Percentiles rank a stretch among this genome's conserved stretches.
Evolutionary conservation across 1,140 invertebrate species (phyloP).

Genomic region (Coenobita brevimanus): DNA sequence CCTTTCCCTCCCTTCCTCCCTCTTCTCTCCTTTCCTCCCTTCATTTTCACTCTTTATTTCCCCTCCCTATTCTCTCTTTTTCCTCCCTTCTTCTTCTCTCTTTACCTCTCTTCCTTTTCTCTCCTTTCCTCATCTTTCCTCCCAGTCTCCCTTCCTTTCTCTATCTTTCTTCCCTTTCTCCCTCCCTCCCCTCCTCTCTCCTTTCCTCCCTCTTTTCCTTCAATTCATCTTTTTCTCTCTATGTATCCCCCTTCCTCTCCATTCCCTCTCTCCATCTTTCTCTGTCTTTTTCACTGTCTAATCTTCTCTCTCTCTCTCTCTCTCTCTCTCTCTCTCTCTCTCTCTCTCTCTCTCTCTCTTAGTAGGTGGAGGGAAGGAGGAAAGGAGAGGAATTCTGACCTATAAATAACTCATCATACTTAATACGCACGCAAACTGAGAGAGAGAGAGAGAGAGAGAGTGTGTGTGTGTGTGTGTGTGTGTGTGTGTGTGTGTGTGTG

Average conservation of each 20-base stretch:
- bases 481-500: neutral
- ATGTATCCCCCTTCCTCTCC: neutral
- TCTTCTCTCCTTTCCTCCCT: too few relatives aligned
- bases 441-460: conserved; percentile 28
- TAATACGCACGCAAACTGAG: too few relatives aligned
- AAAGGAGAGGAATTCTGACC: neutral
- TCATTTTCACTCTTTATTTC: too few relatives aligned
- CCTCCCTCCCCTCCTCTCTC: neutral
- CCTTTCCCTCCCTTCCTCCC: too few relatives aligned
- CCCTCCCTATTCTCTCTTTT: too few relatives aligned
- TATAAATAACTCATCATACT: neutral
- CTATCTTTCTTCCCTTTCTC: too few relatives aligned
- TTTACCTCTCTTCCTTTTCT: neutral
- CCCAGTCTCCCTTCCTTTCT: neutral
- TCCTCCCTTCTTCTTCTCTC: too few relatives aligned
- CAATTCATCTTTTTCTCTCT: neutral
- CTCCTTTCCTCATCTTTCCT: neutral
- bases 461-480: neutral
- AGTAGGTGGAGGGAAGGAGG: neutral
- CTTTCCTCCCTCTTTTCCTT: too few relatives aligned
- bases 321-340: conserved; percentile 32
- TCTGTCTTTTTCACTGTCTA: neutral
- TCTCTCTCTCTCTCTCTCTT: neutral
- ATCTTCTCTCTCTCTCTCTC: neutral
- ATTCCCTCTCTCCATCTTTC: neutral